Evolutionary conservation across 35 echinoderm and acorn worm species (phyloP), one percentile per base, ranked within the genome.

Genomic region (Apostichopus parvimensis): DNA sequence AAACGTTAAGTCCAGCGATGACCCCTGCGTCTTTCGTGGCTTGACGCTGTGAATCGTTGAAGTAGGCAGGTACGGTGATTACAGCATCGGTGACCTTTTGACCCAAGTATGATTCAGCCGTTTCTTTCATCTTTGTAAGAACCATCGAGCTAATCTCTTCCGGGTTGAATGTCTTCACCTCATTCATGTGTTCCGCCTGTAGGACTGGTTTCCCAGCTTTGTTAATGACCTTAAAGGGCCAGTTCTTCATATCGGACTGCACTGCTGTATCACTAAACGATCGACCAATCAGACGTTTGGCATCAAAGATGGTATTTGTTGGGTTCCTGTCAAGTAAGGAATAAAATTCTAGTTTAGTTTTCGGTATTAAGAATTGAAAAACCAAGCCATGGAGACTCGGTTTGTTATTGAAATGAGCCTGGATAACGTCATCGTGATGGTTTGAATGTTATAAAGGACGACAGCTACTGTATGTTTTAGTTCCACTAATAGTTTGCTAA

Each of bases 171-270:
- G 61, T 70, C 62, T 92, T 92, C 1, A 45, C 70, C 34, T 92
- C 79, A 18, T 23, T 21, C 58, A 57, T 80, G 15, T 64, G 23
- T 14, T 92, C 79, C 1, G 71, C 79, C 17, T 92, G 12, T 45
- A 92, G 62, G 59, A 82, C 80, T 13, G 78, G 78, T 52, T 81
- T 92, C 12, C 70, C 91, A 11, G 25, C 70, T n/a, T 71, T 54
- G 9, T 92, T 83, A 12, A 92, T 66, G 14, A 92, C 92, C 26
- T 59, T 94, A 79, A 97, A 97, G 1, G 95, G 91, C 95, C 95
- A 97, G 65, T 95, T 91, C 77, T 97, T 97, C 95, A 95, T 97
- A 86, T 97, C 95, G 20, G 93, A 77, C 34, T 97, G 95, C 6
- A 97, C 95, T 60, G 95, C 11, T 3, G 21, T n/a, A 28, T 97